These are phyloP conservation scores for Barnardius zonarius DNA, from an alignment of 2,113 vertebrate genomes.

Conservation along the genomic window DNA sequence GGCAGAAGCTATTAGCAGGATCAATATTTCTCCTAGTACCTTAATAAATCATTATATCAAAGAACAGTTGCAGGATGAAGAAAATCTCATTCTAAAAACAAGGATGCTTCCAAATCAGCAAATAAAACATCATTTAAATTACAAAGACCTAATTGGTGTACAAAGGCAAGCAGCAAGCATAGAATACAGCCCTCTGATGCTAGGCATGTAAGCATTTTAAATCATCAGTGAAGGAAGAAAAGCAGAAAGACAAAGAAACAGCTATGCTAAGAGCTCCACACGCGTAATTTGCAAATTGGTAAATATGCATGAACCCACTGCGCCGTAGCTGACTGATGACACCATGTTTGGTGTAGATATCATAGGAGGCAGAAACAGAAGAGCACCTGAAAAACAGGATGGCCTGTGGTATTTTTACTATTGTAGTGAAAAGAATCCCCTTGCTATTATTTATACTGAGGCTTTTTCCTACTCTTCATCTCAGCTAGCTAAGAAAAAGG, in stretches of 20 bases:
- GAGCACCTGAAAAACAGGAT: background rate
- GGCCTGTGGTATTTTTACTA: background rate
- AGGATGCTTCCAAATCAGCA: constrained; percentile 61
- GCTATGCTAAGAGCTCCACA: constrained; percentile 29
- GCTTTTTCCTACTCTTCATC: background rate
- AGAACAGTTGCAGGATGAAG: constrained; percentile 68
- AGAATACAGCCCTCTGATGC: constrained; percentile 50
- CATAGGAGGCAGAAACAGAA: background rate
- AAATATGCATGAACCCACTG: constrained; percentile 69
- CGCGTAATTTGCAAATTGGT: constrained; percentile 58
- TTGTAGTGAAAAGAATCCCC: background rate
- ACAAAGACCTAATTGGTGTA: constrained; percentile 72
- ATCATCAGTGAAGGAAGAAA: constrained; percentile 69
- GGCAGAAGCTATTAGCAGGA: constrained; percentile 80
- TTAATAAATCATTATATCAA: constrained; percentile 85
- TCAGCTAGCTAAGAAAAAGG: background rate
- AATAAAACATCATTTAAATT: constrained; percentile 75
- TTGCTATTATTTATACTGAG: background rate
- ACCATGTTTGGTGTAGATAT: constrained; percentile 24
- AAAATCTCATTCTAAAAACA: constrained; percentile 69
- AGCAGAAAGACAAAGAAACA: constrained; percentile 67
- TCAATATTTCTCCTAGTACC: constrained; percentile 80
- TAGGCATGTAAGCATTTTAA: constrained; percentile 57
- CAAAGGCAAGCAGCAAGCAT: constrained; percentile 65
- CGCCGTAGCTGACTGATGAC: background rate